These are phyloP conservation scores for Anguilla anguilla DNA, from an alignment of 2,797 vertebrate species.

Conservation along the genomic window DNA sequence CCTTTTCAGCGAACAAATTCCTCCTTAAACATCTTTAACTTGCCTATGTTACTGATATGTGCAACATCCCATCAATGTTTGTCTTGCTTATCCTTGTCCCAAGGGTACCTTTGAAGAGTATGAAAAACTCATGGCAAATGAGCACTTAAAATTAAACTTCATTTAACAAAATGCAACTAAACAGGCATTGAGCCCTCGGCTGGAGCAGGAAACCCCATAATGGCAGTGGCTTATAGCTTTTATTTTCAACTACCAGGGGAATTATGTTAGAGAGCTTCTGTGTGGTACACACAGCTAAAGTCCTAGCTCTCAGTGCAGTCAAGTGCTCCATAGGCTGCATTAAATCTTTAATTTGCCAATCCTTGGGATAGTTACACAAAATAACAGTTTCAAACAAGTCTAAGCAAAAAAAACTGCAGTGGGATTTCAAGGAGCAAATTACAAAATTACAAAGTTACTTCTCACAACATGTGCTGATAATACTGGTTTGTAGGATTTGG, in stretches of 20 bases:
- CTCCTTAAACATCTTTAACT: constrained; percentile 35
- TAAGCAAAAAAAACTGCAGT: background rate
- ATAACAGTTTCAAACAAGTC: background rate
- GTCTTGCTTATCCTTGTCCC: constrained; percentile 42
- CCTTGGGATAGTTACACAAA: background rate
- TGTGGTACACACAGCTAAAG: background rate
- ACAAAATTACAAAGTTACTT: constrained; percentile 53
- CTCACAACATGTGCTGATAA: constrained; percentile 35
- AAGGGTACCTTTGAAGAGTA: constrained; percentile 42
- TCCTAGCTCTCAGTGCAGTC: background rate
- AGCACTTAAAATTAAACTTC: constrained; percentile 59
- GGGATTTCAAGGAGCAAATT: background rate
- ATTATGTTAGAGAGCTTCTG: background rate
- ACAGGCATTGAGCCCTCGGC: constrained; percentile 54
- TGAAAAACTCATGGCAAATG: constrained; percentile 47
- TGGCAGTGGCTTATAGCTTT: background rate
- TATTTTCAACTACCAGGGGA: background rate
- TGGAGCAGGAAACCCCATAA: background rate
- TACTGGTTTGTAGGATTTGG: constrained; percentile 33
- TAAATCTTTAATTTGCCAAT: background rate
- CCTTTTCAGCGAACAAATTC: constrained; percentile 40
- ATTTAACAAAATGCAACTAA: constrained; percentile 43
- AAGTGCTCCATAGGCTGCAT: background rate
- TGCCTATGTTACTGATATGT: constrained; percentile 36
- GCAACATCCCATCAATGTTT: constrained; percentile 38